phyloP scores from a whole-genome alignment of 1,140 invertebrate genomes.

The Stenopsyche tienmushanensis region DNA sequence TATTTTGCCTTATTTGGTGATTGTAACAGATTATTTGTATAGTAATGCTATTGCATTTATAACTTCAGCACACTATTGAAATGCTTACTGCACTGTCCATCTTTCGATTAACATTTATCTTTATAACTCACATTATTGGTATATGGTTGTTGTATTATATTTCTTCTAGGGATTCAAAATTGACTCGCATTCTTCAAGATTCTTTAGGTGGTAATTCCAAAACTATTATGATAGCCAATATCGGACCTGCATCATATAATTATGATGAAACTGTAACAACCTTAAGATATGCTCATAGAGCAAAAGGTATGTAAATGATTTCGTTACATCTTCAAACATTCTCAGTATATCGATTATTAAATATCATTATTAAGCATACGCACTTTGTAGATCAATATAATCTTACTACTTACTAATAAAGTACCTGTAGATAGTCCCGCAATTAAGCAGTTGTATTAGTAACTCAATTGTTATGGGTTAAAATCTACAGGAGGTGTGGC shows the following conservation, averaged over 20 bases:
- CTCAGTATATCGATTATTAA: no score
- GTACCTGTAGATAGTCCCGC: no score
- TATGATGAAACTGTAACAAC: slow-evolving; percentile 95
- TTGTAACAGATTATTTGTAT: no score
- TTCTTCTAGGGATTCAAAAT: slow-evolving; percentile 86
- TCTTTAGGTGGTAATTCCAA: slow-evolving; percentile 94
- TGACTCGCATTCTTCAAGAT: slow-evolving; percentile 90
- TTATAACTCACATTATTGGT: background rate
- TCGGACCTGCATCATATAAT: slow-evolving; percentile 94
- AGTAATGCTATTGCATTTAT: background rate
- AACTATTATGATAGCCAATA: slow-evolving; percentile 96
- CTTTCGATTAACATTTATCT: background rate
- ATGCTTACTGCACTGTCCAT: background rate
- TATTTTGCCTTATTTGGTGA: no score
- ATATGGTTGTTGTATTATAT: background rate
- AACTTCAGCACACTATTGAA: no score
- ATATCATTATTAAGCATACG: no score
- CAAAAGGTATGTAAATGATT: slow-evolving; percentile 77
- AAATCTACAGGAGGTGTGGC: no score
- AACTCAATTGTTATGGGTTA: no score
- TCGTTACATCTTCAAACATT: no score
- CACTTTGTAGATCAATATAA: no score
- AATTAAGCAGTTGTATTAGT: no score
- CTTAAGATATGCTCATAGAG: slow-evolving; percentile 87
- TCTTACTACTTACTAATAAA: no score